A percentile compares a stretch with the other conserved stretches of the same genome.
phyloP scores from a whole-genome alignment of 2,113 vertebrate species.

The Antennarius striatus region DNA sequence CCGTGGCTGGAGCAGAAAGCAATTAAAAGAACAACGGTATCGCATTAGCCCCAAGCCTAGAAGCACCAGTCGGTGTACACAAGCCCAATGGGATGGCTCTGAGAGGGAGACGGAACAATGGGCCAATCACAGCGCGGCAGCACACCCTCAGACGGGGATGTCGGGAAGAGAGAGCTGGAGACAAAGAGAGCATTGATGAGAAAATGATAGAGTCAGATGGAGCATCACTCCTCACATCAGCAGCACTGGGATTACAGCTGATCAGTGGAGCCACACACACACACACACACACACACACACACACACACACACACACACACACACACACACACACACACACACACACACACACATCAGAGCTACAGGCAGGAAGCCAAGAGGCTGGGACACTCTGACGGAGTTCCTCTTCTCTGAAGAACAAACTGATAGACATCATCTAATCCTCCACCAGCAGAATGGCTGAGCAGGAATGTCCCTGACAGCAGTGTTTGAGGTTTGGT shows the following conservation, averaged over 20 bases:
- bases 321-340: no score
- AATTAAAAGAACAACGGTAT: slow-evolving; percentile 73
- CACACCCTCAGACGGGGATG: slow-evolving; percentile 41
- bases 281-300: no score
- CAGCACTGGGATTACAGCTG: slow-evolving; percentile 63
- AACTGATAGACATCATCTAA: slow-evolving; percentile 6
- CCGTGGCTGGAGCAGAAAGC: slow-evolving; percentile 51
- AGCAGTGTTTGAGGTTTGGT: neutral
- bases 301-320: neutral
- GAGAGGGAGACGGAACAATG: slow-evolving; percentile 56
- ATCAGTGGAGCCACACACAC: slow-evolving; percentile 50
- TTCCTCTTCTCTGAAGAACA: slow-evolving; percentile 24
- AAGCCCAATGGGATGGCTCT: slow-evolving; percentile 51
- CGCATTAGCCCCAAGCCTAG: slow-evolving; percentile 60
- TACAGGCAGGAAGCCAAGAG: slow-evolving; percentile 31
- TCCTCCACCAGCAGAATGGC: slow-evolving; percentile 10
- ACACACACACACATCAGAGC: no score
- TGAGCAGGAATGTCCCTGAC: neutral
- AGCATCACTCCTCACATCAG: slow-evolving; percentile 56
- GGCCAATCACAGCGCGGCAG: slow-evolving; percentile 65
- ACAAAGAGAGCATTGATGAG: slow-evolving; percentile 67
- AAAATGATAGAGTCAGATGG: slow-evolving; percentile 62
- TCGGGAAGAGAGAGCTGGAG: slow-evolving; percentile 23
- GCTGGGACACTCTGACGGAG: neutral
- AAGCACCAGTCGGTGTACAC: slow-evolving; percentile 66